A percentile compares a stretch with the other conserved stretches of the same genome.
Conservation (phyloP, 2,113 vertebrate genomes). For the Aptenodytes patagonicus region DNA sequence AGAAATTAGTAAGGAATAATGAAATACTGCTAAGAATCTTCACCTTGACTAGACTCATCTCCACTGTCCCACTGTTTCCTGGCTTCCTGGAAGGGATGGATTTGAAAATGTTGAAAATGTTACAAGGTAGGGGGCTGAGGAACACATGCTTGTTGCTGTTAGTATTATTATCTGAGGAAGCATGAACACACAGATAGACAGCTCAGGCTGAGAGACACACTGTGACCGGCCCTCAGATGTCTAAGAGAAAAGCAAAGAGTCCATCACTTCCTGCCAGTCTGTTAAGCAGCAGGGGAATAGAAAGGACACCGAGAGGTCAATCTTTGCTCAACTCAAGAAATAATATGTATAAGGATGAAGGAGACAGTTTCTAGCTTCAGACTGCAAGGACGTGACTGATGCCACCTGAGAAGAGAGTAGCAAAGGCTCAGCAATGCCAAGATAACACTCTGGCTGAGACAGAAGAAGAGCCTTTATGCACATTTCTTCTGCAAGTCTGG, state of each 20-base stretch:
- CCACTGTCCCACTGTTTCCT: neutral
- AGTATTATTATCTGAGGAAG: neutral
- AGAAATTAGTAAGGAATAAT: neutral
- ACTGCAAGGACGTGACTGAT: conserved; percentile 10
- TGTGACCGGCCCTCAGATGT: neutral
- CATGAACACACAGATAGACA: neutral
- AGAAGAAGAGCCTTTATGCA: conserved; percentile 1
- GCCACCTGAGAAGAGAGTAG: conserved; percentile 20
- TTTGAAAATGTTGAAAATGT: neutral
- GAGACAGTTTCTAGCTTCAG: conserved; percentile 28
- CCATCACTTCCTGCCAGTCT: conserved; percentile 23
- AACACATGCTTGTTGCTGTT: neutral
- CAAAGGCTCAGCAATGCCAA: conserved; percentile 19
- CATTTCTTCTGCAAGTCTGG: conserved; percentile 20
- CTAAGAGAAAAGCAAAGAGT: conserved; percentile 25
- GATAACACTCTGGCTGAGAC: conserved; percentile 12
- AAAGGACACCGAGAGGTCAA: conserved; percentile 36
- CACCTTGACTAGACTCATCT: neutral
- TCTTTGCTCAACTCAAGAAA: conserved; percentile 33
- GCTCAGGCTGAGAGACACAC: conserved; percentile 8
- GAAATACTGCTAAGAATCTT: neutral
- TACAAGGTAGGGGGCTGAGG: neutral
- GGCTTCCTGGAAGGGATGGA: neutral
- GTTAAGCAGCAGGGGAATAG: conserved; percentile 49
- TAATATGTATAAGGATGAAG: conserved; percentile 41